Conservation (phyloP, 1,140 invertebrate genomes). For the Drosophila carrolli region DNA sequence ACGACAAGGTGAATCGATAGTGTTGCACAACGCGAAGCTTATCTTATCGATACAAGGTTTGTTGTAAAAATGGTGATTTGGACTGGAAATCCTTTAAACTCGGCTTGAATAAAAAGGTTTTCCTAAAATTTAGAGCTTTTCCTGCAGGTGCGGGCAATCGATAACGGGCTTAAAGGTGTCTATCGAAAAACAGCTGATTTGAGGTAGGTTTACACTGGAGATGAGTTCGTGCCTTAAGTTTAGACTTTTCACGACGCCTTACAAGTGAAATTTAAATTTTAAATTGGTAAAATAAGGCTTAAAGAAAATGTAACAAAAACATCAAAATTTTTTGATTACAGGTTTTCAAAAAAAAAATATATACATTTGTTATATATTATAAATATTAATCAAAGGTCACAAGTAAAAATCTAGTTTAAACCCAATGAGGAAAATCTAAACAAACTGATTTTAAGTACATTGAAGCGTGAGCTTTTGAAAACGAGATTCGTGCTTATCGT, state of each 20-base stretch:
- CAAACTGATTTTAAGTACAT: too few species aligned
- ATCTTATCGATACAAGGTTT: conserved; percentile 30
- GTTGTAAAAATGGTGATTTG: too few species aligned
- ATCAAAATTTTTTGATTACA: too few species aligned
- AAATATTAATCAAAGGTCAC: background rate
- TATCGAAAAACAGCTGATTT: conserved; percentile 12
- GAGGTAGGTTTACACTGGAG: conserved; percentile 15
- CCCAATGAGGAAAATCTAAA: too few species aligned
- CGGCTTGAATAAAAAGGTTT: background rate
- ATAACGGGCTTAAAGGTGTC: background rate
- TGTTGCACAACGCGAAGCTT: conserved; percentile 46
- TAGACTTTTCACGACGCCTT: conserved; percentile 1
- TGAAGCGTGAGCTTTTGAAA: too few species aligned
- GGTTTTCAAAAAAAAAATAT: too few species aligned
- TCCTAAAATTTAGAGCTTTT: background rate
- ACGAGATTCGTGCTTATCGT: background rate
- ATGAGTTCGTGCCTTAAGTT: background rate
- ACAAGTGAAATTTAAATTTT: background rate
- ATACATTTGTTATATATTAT: background rate
- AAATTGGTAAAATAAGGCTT: too few species aligned
- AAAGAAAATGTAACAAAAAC: too few species aligned
- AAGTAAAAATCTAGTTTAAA: too few species aligned
- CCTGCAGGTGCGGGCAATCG: conserved; percentile 1
- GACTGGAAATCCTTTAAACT: background rate
- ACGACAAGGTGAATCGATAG: conserved; percentile 13